Base-by-base conservation (phyloP, 2,113 vertebrate species). In the Struthidea cinerea region DNA sequence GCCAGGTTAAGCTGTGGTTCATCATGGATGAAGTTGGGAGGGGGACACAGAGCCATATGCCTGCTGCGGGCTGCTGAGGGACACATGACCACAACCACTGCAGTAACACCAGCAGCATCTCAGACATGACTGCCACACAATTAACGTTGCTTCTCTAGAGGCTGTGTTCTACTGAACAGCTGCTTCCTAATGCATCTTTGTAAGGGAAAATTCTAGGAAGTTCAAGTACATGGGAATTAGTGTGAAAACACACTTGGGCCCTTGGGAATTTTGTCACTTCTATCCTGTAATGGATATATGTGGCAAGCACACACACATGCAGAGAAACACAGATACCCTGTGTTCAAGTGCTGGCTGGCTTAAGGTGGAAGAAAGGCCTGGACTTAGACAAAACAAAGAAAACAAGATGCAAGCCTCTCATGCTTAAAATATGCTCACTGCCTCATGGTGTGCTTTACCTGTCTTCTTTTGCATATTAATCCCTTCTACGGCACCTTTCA, bases 221-320 rank as follows among this genome's bases (percentile, higher is more conserved):
- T 63, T 42, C 11, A 33, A n/a, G 13, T 23, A 33, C 22, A 57
- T 5, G 3, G 41, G 35, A 91, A 71, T 67, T 70, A 42, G 23
- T 6, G 21, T 63, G 73, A 47, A 86, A 83, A 46, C 47, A 59
- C 23, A 16, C 47, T 20, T 26, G 13, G 52, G 27, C 9, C 15
- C 30, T 30, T 42, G 23, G 26, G 13, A 15, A 60, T 71, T 89
- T 55, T 61, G 69, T 87, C 27, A 44, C 16, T 71, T 56, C 27
- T 84, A 4, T 20, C 27, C 26, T 56, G 33, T 33, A 93, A 71
- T 7, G 7, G 57, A 74, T 70, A 46, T 24, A 56, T 21, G 44
- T 22, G 19, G 23, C 0, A 1, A 10, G 9, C 0, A 0, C 32
- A 35, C 23, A 71, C 27, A 46, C 5, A 6, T 9, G 18, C 8